Evolutionary conservation across 2,797 vertebrate species (phyloP), one percentile per base, ranked within the genome.

Genomic region (Limnodromus scolopaceus): DNA sequence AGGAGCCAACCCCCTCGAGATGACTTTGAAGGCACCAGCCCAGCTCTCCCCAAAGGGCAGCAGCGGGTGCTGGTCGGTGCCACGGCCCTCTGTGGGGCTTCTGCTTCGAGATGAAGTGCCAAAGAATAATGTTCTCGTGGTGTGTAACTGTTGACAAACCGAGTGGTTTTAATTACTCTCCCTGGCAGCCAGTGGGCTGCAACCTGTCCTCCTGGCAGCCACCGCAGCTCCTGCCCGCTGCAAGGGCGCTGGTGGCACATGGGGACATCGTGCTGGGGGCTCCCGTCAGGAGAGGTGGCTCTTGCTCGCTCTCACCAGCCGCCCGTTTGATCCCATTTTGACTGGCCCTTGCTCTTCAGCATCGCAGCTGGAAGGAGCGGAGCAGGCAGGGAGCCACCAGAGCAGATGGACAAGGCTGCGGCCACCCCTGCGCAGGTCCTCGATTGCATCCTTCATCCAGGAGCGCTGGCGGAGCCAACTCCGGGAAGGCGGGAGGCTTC

Each of bases 81-180:
- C 54, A 1, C 16, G 20, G 0, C 70, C 71, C 17, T 86, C 91
- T 8, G 22, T 0, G n/a, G 53, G 87, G 23, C 13, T 16, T 22
- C 36, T 19, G 3, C 53, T 25, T 48, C 11, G 3, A 36, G 74
- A 20, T 10, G 3, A n/a, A 45, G 32, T 14, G 76, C 92, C 94
- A 76, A 70, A 57, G 41, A 36, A 20, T 51, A 57, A 32, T 18
- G 65, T 60, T 60, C 66, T 38, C 12, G 0, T 32, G 32, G 41
- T 43, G 65, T 6, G 19, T 30, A 48, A 34, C 54, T 19, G 58
- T 19, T 76, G 83, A 49, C 66, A 88, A 80, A 46, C 54, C 70
- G 14, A 17, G 54, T 5, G 90, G 53, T 11, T 86, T 82, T 92
- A 84, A 87, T 88, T 81, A 74, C 70, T 72, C 72, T 65, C 80